Base-by-base conservation (phyloP, 2,113 vertebrate genomes). In the Anas platyrhynchos region DNA sequence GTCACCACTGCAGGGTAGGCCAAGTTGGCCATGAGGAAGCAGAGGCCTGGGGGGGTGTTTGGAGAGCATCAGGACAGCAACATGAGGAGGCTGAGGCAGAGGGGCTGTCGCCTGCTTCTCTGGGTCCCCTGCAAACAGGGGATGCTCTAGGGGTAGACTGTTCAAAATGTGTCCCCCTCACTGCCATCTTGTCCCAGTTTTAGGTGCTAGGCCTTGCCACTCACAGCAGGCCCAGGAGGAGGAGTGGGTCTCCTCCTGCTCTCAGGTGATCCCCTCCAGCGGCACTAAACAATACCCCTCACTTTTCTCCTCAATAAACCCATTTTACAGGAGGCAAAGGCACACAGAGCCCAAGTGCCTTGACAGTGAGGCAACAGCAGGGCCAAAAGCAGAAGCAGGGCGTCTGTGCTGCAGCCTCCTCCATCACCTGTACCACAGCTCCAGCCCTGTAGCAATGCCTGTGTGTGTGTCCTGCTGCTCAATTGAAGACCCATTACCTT, bases 101-200 rank as follows among this genome's bases (percentile, higher is more conserved):
- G 74, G 38, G 73, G 58, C 44, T 79, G 34, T 38, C 54, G 18
- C 36, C 3, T 2, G 23, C 56, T 73, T 92, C 67, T 10, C 31
- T 1, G 5, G 13, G 5, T 41, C 15, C 11, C 12, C 34, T 72
- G 61, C 18, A n/a, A n/a, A 55, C 13, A 2, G 1, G 7, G 16
- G 21, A 77, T 15, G 29, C 10, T 46, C 4, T 3, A 43, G 22
- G 36, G 74, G 73, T 22, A 58, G 26, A 4, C 13, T 27, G 9
- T 25, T 52, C 2, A 1, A 72, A 55, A 32, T 65, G 26, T 5
- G 26, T 5, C 3, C 4, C 11, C 5, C 2, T 26, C 26, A 2
- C 63, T 75, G 10, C 27, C 32, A 2, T 16, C 41, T 38, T 22
- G 7, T 26, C 38, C 43, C 21, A 22, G 23, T 77, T 31, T 32